These are phyloP conservation scores for Icerya purchasi DNA, from an alignment of 2,888 invertebrate genomes.

Conservation along the genomic window DNA sequence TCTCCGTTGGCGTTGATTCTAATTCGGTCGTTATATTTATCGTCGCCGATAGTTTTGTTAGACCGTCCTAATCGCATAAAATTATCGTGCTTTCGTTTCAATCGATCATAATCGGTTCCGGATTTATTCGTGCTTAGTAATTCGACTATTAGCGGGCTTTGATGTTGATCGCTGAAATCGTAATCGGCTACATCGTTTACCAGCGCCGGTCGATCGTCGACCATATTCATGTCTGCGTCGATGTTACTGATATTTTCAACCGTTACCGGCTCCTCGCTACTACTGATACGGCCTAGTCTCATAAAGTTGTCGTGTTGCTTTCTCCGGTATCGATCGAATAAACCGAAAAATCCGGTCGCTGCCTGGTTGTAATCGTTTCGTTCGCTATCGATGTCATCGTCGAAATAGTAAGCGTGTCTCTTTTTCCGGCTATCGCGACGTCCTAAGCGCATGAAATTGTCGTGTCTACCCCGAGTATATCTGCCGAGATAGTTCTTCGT, in stretches of 20 bases:
- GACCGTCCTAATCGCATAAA: neutral
- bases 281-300: neutral
- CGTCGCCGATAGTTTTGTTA: neutral
- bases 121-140: neutral
- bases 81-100: neutral
- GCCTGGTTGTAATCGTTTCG: no score
- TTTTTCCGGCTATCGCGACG: neutral
- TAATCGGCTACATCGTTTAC: neutral
- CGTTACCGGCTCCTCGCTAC: no score
- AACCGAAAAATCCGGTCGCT: no score
- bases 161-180: neutral
- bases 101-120: neutral
- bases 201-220: neutral
- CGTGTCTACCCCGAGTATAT: neutral
- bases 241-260: neutral
- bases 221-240: neutral
- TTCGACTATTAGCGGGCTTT: neutral
- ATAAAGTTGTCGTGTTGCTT: neutral
- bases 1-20: no score
- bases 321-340: neutral
- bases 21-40: neutral
- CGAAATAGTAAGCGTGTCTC: no score
- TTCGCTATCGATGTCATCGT: no score
- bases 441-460: neutral
- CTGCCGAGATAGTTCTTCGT: neutral